Evolutionary conservation across 2,888 invertebrate genomes (phyloP).

Genomic region (Nemoura dubitans): DNA sequence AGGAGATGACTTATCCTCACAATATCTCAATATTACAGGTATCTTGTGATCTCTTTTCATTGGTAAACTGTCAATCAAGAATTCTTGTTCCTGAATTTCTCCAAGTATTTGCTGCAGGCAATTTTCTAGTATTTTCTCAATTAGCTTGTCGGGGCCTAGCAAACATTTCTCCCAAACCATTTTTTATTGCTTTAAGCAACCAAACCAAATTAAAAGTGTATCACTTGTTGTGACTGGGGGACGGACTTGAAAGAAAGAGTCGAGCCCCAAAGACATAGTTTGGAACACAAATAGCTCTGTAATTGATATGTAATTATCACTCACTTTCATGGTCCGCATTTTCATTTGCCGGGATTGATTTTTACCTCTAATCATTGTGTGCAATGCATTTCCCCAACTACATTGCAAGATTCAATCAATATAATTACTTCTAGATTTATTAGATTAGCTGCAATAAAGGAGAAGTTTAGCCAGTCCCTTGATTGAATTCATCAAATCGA

Average conservation of each 20-base stretch:
- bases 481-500: background rate
- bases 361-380: background rate
- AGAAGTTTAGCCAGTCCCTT: background rate
- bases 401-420: background rate
- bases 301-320: background rate
- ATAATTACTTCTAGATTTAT: background rate
- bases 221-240: background rate
- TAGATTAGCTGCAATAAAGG: background rate
- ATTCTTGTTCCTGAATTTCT: background rate
- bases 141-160: no score
- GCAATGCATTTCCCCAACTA: background rate
- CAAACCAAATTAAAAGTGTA: background rate
- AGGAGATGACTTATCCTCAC: background rate
- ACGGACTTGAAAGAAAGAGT: background rate
- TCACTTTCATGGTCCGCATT: background rate
- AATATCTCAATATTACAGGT: background rate
- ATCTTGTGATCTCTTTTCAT: background rate
- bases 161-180: background rate
- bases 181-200: background rate
- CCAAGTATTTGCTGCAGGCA: background rate
- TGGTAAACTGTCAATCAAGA: constrained; percentile 1
- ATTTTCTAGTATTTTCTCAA: background rate
- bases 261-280: background rate
- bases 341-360: background rate
- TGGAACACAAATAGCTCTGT: background rate